These are phyloP conservation scores for Centropristis striata DNA, from an alignment of 2,113 vertebrate species.

Conservation along the genomic window DNA sequence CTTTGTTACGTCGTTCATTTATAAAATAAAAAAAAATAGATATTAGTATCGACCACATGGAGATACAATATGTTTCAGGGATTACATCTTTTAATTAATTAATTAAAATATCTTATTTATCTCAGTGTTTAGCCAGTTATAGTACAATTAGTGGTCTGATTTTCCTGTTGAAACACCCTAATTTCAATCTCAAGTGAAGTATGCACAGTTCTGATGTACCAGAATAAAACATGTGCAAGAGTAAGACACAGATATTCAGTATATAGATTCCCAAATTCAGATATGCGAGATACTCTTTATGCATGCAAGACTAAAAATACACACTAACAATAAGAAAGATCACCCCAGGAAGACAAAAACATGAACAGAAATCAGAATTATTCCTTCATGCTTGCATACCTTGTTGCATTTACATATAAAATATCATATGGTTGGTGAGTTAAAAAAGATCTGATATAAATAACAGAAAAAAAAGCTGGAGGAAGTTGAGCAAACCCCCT, in stretches of 20 bases:
- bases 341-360: too few relatives aligned
- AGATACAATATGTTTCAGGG: not conserved
- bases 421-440: not conserved
- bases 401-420: not conserved
- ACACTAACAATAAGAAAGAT: not conserved
- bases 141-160: too few relatives aligned
- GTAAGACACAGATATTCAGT: not conserved
- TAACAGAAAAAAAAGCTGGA: slow-evolving; percentile 1
- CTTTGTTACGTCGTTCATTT: not conserved
- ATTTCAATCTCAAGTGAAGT: not conserved
- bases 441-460: not conserved
- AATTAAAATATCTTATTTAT: not conserved
- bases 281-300: not conserved
- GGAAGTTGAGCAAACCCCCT: slow-evolving; percentile 42
- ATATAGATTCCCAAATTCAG: not conserved
- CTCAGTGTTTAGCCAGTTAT: not conserved
- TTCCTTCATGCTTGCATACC: too few relatives aligned
- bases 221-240: not conserved
- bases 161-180: not conserved
- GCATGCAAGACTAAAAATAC: not conserved
- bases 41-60: not conserved
- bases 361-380: too few relatives aligned
- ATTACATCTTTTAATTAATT: too few relatives aligned
- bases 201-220: too few relatives aligned
- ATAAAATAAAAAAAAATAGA: not conserved